phyloP scores from a whole-genome alignment of 2,113 vertebrate genomes.

The Capra hircus region DNA sequence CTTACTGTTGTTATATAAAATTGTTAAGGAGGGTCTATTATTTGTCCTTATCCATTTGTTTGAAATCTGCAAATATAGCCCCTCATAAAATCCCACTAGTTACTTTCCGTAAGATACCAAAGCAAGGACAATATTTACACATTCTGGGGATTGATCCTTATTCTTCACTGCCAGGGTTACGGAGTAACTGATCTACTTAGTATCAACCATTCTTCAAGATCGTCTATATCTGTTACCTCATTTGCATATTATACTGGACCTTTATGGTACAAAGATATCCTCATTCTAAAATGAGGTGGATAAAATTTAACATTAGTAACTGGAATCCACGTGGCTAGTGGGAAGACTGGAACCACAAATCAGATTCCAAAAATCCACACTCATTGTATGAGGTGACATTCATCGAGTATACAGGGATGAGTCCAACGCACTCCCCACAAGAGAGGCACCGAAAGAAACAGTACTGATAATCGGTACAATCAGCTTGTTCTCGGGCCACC shows the following conservation, averaged over 20 bases:
- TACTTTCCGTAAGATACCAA: neutral
- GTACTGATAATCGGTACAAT: neutral
- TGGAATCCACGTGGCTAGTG: neutral
- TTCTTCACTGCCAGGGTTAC: neutral
- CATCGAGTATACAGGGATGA: neutral
- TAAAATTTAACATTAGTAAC: neutral
- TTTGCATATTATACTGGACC: neutral
- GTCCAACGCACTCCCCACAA: neutral
- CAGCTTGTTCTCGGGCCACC: neutral
- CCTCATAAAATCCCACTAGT: neutral
- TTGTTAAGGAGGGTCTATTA: neutral
- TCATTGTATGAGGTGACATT: neutral
- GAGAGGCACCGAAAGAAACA: neutral
- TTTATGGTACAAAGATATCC: neutral
- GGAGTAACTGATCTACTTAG: neutral
- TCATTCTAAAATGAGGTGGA: neutral
- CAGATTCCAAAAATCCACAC: neutral
- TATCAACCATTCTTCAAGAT: neutral
- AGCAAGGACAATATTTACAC: neutral
- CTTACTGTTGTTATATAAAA: neutral
- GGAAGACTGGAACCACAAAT: neutral
- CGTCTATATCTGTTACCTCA: neutral
- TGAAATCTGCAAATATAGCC: neutral
- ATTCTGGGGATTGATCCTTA: neutral
- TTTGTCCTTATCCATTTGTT: neutral